Conservation (phyloP, 2,797 vertebrate genomes). For the Gorsachius magnificus region DNA sequence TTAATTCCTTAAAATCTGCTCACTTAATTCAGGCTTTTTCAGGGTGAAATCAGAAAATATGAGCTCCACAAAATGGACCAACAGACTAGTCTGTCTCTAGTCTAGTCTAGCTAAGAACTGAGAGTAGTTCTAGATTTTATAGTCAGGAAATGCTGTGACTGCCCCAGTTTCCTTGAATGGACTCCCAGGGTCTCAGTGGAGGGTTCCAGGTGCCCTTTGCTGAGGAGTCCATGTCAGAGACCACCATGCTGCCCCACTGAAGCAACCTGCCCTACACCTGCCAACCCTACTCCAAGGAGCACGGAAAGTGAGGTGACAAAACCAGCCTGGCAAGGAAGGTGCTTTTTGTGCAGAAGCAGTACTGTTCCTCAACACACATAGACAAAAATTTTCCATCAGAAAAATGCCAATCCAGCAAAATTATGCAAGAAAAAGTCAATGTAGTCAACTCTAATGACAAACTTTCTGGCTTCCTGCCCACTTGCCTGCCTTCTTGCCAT, state of each 20-base stretch:
- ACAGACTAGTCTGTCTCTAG: not conserved
- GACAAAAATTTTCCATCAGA: not conserved
- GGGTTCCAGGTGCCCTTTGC: not conserved
- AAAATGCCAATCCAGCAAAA: not conserved
- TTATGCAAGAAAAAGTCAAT: not conserved
- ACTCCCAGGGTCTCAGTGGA: not conserved
- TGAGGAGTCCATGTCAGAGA: not conserved
- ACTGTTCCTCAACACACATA: not conserved
- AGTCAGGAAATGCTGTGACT: not conserved
- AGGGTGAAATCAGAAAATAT: not conserved
- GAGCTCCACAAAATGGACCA: not conserved
- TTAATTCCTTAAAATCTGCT: not conserved
- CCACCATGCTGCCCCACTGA: accelerated
- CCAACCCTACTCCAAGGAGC: not conserved
- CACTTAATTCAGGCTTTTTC: not conserved
- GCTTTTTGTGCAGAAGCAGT: not conserved
- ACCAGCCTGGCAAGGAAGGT: not conserved
- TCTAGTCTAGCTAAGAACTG: not conserved
- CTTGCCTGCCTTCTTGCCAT: not conserved
- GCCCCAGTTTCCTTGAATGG: not conserved
- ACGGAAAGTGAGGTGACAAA: not conserved
- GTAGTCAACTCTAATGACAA: not conserved
- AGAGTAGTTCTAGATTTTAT: not conserved
- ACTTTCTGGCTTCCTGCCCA: not conserved
- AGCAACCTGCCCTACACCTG: not conserved